Evolutionary conservation across 2,113 vertebrate species (phyloP).

Genomic region (Carlito syrichta): DNA sequence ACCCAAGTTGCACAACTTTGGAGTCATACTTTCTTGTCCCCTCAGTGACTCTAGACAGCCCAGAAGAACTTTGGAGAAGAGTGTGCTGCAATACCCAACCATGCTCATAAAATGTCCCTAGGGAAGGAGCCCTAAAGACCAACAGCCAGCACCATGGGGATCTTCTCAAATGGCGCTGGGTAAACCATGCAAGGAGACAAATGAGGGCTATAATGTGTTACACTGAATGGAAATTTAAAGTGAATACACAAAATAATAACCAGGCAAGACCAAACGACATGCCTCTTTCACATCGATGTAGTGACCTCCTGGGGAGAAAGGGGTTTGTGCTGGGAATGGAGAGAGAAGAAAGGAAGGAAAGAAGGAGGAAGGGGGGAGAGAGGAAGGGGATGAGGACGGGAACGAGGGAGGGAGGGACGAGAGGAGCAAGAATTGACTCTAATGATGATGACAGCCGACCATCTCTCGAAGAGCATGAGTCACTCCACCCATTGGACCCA

Average conservation of each 20-base stretch:
- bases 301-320: not conserved
- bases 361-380: fast-evolving
- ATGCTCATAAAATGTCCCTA: not conserved
- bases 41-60: not conserved
- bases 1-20: not conserved
- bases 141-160: not conserved
- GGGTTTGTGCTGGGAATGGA: not conserved
- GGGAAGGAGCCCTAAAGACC: not conserved
- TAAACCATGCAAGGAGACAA: not conserved
- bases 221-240: not conserved
- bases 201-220: not conserved
- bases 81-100: not conserved
- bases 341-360: not conserved
- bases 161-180: not conserved
- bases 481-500: not conserved
- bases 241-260: not conserved
- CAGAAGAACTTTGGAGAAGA: not conserved
- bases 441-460: not conserved
- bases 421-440: not conserved
- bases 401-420: not conserved
- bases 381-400: not conserved
- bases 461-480: not conserved
- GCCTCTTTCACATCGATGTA: not conserved
- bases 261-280: not conserved
- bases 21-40: not conserved